Evolutionary conservation across 2,797 vertebrate species (phyloP).

Genomic region (Hephaestus fuliginosus): DNA sequence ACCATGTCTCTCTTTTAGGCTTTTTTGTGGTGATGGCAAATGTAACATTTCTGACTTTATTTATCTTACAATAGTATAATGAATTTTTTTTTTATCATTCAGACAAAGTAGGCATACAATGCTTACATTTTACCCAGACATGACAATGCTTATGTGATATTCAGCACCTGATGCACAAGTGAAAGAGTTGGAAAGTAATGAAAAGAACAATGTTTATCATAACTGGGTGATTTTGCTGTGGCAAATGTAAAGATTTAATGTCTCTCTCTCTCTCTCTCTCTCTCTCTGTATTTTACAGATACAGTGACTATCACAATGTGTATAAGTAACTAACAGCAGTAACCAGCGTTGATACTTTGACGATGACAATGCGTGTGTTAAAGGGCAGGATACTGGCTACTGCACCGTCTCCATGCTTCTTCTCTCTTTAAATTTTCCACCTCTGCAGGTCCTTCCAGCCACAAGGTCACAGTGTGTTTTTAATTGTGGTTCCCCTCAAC

Average conservation of each 20-base stretch:
- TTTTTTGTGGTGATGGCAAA: too few species aligned
- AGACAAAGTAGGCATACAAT: background rate
- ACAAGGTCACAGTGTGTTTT: constrained; percentile 82
- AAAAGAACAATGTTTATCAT: background rate
- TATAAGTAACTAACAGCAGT: background rate
- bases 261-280: background rate
- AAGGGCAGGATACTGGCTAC: constrained; percentile 8
- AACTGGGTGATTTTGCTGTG: background rate
- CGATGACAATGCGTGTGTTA: constrained; percentile 4
- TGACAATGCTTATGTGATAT: too few species aligned
- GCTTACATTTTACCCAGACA: background rate
- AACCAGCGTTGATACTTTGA: background rate
- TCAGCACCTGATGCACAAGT: background rate
- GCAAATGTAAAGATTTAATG: background rate
- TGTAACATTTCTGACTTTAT: too few species aligned
- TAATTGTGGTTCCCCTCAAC: constrained; percentile 76
- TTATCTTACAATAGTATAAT: too few species aligned
- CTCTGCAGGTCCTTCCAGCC: constrained; percentile 81
- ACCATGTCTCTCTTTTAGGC: too few species aligned
- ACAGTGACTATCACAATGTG: too few species aligned
- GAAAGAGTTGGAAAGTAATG: background rate
- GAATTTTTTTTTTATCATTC: background rate
- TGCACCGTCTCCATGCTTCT: constrained; percentile 22
- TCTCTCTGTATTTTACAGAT: too few species aligned
- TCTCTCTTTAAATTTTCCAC: constrained; percentile 54